A percentile compares a stretch with the other conserved stretches of the same genome.
phyloP scores from a whole-genome alignment of 2,888 invertebrate species.

The Aplocera efformata region DNA sequence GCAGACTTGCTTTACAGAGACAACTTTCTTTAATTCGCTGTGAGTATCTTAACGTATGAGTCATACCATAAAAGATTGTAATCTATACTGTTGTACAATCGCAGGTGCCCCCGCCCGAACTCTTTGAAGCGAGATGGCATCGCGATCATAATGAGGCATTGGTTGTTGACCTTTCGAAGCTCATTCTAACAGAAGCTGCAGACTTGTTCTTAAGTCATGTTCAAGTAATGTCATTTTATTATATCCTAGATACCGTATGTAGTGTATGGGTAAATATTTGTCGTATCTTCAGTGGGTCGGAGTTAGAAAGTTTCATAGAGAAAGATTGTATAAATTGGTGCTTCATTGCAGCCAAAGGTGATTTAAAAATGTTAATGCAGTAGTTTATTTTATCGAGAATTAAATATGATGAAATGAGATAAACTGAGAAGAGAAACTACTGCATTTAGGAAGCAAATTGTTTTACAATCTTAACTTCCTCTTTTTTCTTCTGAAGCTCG shows the following conservation, averaged over 20 bases:
- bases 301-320: conserved; percentile 11
- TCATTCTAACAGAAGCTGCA: conserved; percentile 25
- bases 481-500: conserved; percentile 29
- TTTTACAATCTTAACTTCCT: conserved; percentile 10
- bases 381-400: too few species aligned
- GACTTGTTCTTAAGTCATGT: too few species aligned
- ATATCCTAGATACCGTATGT: conserved; percentile 22
- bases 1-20: conserved; percentile 2
- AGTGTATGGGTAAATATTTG: conserved; percentile 30
- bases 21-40: conserved; percentile 13
- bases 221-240: too few species aligned
- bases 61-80: conserved; percentile 31
- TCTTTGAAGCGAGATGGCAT: conserved; percentile 37
- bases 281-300: conserved; percentile 10
- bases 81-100: conserved; percentile 28
- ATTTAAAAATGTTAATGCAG: neutral
- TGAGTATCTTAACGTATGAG: conserved; percentile 9
- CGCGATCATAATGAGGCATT: conserved; percentile 47
- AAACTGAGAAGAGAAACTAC: too few species aligned
- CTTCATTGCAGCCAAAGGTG: conserved; percentile 1
- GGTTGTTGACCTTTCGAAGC: conserved; percentile 51
- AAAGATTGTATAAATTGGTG: conserved; percentile 4
- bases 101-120: conserved; percentile 32
- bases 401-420: too few species aligned
- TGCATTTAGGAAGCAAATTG: neutral